Evolutionary conservation across 2,113 vertebrate species (phyloP).

Genomic region (Erpornis zantholeuca): DNA sequence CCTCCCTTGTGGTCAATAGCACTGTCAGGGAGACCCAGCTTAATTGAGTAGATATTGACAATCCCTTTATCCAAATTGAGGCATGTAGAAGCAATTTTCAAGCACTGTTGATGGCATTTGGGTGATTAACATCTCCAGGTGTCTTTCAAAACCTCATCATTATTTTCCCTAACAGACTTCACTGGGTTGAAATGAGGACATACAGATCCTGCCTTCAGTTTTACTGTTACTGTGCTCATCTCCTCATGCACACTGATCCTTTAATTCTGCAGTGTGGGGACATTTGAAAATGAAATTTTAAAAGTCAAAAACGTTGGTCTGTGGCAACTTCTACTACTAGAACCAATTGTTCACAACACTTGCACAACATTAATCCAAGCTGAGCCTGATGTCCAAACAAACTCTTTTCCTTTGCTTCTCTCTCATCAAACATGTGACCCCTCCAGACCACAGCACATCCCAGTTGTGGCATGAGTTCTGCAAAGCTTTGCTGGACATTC

Average conservation of each 20-base stretch:
- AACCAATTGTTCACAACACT: not conserved
- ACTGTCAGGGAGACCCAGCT: not conserved
- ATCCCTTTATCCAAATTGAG: not conserved
- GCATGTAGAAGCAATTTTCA: not conserved
- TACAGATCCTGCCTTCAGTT: accelerated
- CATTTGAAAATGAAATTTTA: not conserved
- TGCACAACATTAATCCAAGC: not conserved
- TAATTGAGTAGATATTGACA: slow-evolving; percentile 2
- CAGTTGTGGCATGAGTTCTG: not conserved
- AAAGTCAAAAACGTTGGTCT: not conserved
- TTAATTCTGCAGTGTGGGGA: not conserved
- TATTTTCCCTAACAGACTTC: not conserved
- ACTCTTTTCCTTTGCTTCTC: not conserved
- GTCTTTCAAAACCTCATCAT: not conserved
- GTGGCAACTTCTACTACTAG: not conserved
- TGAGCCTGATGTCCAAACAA: not conserved
- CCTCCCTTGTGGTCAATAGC: not conserved
- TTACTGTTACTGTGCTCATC: not conserved
- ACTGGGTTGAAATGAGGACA: not conserved
- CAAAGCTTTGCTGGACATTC: not conserved
- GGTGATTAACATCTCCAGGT: not conserved
- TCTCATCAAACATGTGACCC: not conserved
- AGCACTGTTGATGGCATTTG: not conserved
- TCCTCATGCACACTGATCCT: not conserved
- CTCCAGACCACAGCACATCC: not conserved